A percentile compares a stretch with the other conserved stretches of the same genome.
These are phyloP conservation scores for Gadopsis bispinosus DNA, from an alignment of 2,797 vertebrate species.

Conservation along the genomic window DNA sequence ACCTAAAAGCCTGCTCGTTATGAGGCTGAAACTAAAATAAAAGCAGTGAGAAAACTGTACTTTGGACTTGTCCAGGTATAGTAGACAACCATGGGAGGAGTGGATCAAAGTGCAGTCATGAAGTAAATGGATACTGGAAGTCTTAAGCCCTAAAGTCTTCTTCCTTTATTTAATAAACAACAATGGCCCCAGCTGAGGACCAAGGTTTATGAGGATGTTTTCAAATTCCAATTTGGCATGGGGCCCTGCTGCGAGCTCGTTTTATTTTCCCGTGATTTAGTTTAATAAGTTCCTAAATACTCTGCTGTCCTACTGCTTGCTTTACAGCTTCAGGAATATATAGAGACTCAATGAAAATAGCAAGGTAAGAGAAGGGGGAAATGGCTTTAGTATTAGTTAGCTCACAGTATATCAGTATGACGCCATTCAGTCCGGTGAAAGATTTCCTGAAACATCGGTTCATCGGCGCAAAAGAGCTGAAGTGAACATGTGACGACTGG, in stretches of 20 bases:
- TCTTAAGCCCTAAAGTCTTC: slow-evolving; percentile 67
- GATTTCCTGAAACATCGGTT: neutral
- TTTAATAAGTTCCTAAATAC: slow-evolving; percentile 83
- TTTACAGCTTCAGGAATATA: slow-evolving; percentile 75
- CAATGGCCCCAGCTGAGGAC: slow-evolving; percentile 67
- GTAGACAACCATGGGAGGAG: slow-evolving; percentile 36
- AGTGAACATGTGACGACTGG: slow-evolving; percentile 12
- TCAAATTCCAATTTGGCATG: slow-evolving; percentile 75
- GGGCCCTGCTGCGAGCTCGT: slow-evolving; percentile 58
- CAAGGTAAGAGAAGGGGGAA: slow-evolving; percentile 55
- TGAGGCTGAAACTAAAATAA: neutral
- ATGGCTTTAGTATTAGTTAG: slow-evolving; percentile 40
- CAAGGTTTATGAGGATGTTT: slow-evolving; percentile 76
- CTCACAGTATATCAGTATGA: slow-evolving; percentile 22
- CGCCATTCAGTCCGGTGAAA: slow-evolving; percentile 14
- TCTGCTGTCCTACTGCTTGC: slow-evolving; percentile 61
- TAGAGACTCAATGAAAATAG: slow-evolving; percentile 67
- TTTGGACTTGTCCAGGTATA: slow-evolving; percentile 53
- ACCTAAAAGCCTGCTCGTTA: slow-evolving; percentile 7
- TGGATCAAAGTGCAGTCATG: slow-evolving; percentile 67
- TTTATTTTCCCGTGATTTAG: slow-evolving; percentile 79
- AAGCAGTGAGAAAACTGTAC: slow-evolving; percentile 33
- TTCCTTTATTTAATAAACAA: slow-evolving; percentile 76
- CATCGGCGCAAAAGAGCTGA: slow-evolving; percentile 2
- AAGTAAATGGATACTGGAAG: slow-evolving; percentile 61